phyloP scores from a whole-genome alignment of 2,113 vertebrate genomes.

The Nettapus auritus region DNA sequence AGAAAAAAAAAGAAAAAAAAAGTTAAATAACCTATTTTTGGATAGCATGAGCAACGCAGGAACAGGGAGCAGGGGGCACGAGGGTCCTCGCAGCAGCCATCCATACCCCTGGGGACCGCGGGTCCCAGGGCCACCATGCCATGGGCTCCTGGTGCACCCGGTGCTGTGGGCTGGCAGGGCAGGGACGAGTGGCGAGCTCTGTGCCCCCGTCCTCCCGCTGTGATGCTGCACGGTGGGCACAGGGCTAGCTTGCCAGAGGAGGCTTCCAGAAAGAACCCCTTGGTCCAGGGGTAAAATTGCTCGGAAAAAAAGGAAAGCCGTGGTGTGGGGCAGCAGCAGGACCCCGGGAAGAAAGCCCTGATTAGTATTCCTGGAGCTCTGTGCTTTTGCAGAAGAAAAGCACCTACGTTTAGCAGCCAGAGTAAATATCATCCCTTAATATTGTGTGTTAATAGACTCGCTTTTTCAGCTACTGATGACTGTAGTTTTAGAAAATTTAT shows the following conservation, averaged over 20 bases:
- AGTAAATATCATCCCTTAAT: conserved; percentile 65
- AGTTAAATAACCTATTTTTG: conserved; percentile 24
- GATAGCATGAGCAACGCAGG: background rate
- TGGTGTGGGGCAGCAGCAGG: background rate
- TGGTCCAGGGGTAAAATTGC: background rate
- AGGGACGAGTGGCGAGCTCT: background rate
- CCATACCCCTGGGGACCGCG: fast-evolving
- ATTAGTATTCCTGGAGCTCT: conserved; percentile 44
- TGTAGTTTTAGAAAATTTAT: conserved; percentile 72
- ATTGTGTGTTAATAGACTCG: conserved; percentile 67
- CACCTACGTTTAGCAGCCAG: conserved; percentile 52
- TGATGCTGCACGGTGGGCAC: background rate
- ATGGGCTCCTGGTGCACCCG: no score
- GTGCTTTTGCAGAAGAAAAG: conserved; percentile 30
- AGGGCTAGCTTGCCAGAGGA: background rate
- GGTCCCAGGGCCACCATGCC: background rate
- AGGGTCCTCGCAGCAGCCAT: fast-evolving
- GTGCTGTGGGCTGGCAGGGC: background rate
- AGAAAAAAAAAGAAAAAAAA: background rate
- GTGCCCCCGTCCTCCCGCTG: background rate
- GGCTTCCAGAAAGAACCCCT: background rate
- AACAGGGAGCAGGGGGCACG: background rate
- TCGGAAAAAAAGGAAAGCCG: background rate
- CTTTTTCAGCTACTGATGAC: conserved; percentile 61
- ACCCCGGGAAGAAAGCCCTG: background rate